Evolutionary conservation across 2,888 invertebrate genomes (phyloP), one percentile per base, ranked within the genome.

Genomic region (Monopis laevigella): DNA sequence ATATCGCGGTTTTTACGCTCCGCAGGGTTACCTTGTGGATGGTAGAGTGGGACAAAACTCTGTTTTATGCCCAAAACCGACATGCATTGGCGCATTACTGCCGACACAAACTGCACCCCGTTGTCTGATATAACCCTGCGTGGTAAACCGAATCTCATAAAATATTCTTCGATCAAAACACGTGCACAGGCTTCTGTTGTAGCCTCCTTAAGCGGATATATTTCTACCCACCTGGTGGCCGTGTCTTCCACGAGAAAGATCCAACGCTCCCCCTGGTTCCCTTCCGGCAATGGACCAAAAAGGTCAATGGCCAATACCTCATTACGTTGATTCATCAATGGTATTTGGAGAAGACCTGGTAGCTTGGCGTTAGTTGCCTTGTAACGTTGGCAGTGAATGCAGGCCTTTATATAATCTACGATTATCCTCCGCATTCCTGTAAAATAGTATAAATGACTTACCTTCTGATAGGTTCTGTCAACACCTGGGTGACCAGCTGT

Each of bases 321-420:
- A 32, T 54, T 58, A 2, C 48, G 40, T 26, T 48, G 45, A 2
- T 36, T 16, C 11, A 36, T 17, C 1, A 44, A 28, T 1, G 56
- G 51, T 0, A 56, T 58, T 32, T 55, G 54, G 2, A 59, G 14
- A 1, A 60, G 36, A 2, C 58, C 59, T n/a, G n/a, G n/a, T n/a
- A n/a, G n/a, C n/a, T n/a, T n/a, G n/a, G n/a, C n/a, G n/a, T n/a
- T n/a, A n/a, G n/a, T n/a, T n/a, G n/a, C n/a, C n/a, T n/a, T n/a
- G n/a, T n/a, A n/a, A 3, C 49, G 18, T 38, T 59, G 59, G 41
- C 58, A 59, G 12, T 50, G 43, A 0, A 42, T 14, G 39, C 54
- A 55, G 2, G 41, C 32, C 13, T 43, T 41, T 2, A 56, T 40
- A 26, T 55, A 48, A 0, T 48, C 43, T 1, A 27, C 16, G 2